Evolutionary conservation across 2,888 invertebrate species (phyloP), one percentile per base, ranked within the genome.

Genomic region (Pimpla rufipes): DNA sequence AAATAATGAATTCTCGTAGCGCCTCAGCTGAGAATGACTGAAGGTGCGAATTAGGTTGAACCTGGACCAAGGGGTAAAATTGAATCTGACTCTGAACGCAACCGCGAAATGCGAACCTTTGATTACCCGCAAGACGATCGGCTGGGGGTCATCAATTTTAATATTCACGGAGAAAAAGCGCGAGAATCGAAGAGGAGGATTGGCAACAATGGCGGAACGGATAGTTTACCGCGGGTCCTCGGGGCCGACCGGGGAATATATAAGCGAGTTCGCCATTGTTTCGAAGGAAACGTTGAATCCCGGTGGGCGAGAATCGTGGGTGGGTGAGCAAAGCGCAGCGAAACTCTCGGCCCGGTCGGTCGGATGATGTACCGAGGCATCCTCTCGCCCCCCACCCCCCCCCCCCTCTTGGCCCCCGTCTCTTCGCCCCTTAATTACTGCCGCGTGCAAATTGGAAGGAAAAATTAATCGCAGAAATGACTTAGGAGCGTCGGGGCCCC

Each of bases 401-500:
- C 55, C 87, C 86, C 87, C 3, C 5, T 2, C 29, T 2, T 5
- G 29, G 29, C 29, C 87, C 87, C 88, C 89, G 90, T 89, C 90
- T 90, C 89, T 89, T 86, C 88, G 90, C 90, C 91, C 92, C 93
- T 93, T 93, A 93, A 93, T 93, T 93, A 93, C 93, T 92, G 93
- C 93, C 93, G 92, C 93, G 93, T 93, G 93, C 93, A 93, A 93
- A 93, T 93, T 93, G 93, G 93, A 92, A 93, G 93, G 93, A 93
- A 93, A 93, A 93, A 93, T 93, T 93, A 93, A 93, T 93, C 93
- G 93, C 92, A 93, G 93, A 93, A 93, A 93, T 93, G 93, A 93
- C 93, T 93, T 93, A 93, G 93, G 75, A 92, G 91, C 89, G 85
- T 67, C 50, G 77, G 52, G 71, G 68, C 45, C 62, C 62, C 50